Evolutionary conservation across 1,140 invertebrate genomes (phyloP), one percentile per base, ranked within the genome.

Genomic region (Anoplophora glabripennis): DNA sequence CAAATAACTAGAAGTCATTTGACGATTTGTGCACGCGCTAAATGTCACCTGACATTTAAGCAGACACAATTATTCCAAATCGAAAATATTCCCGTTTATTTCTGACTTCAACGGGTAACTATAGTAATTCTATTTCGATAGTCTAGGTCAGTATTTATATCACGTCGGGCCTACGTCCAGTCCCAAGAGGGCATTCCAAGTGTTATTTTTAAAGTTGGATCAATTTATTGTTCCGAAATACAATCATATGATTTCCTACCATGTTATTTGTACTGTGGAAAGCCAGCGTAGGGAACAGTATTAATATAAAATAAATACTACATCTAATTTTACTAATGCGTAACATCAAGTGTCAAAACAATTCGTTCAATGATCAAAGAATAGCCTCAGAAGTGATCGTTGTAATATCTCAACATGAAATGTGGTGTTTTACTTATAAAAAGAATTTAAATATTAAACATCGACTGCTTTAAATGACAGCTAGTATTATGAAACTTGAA

Each of bases 71-170:
- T 28, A 28, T 28, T 28, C 21, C 21, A 28, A 28, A 28, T 28
- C 21, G 21, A 28, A 28, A 28, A 28, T 28, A 28, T 2, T 14
- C 17, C 9, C 38, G 38, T 11, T 33, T 42, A 53, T 53, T 17
- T 10, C 28, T 17, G 33, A 10, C 28, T 53, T 53, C 28, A 21
- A 33, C 36, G 21, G 36, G 51, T 28, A 21, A 14, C 44, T 47
- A 47, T 57, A 57, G 48, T 35, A 47, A 18, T 35, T 28, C 35
- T 12, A 53, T 18, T 42, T 37, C 47, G 53, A 41, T 34, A 44
- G 46, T 45, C 46, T 62, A 62, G 57, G 57, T 62, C 57, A 62
- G 57, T 62, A 55, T 53, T 44, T 42, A 14, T 41, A 41, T 33
- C 51, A 41, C 53, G 53, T 62, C 54, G 40, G 14, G 40, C 45